Percentiles rank a stretch among this genome's conserved stretches.
Evolutionary conservation across 2,797 vertebrate species (phyloP).

Genomic region (Alauda arvensis): DNA sequence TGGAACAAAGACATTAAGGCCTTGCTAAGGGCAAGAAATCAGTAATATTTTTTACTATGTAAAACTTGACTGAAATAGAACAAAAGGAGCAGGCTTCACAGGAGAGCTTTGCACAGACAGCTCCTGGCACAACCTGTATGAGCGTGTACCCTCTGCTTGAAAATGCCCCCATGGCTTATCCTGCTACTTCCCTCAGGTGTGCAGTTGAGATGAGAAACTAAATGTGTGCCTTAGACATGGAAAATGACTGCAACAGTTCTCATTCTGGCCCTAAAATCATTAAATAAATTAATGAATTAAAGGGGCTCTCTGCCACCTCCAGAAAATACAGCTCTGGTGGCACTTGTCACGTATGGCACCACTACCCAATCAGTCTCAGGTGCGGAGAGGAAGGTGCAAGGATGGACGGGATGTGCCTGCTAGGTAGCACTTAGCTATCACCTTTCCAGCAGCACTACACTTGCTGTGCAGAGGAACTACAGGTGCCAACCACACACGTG

Average conservation of each 20-base stretch:
- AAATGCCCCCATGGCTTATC: neutral
- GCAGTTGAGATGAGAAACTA: neutral
- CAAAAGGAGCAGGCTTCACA: neutral
- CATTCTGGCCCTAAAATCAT: neutral
- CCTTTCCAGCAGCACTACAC: neutral
- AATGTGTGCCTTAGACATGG: neutral
- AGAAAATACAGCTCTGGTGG: neutral
- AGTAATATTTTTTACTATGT: neutral
- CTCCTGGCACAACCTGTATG: neutral
- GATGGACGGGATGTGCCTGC: neutral
- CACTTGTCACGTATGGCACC: accelerated
- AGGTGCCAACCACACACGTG: neutral
- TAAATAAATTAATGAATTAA: neutral
- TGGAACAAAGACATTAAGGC: neutral
- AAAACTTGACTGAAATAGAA: neutral
- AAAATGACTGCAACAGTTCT: neutral
- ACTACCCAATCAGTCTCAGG: too few relatives aligned
- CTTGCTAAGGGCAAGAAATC: conserved; percentile 7
- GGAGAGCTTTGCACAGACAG: neutral
- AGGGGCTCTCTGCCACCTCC: neutral
- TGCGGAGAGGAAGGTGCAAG: neutral
- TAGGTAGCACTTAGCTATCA: neutral
- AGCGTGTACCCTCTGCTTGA: neutral
- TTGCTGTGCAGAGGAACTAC: neutral
- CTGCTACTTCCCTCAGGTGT: neutral